These are phyloP conservation scores for Rynchops niger DNA, from an alignment of 2,113 vertebrate species.

Conservation along the genomic window DNA sequence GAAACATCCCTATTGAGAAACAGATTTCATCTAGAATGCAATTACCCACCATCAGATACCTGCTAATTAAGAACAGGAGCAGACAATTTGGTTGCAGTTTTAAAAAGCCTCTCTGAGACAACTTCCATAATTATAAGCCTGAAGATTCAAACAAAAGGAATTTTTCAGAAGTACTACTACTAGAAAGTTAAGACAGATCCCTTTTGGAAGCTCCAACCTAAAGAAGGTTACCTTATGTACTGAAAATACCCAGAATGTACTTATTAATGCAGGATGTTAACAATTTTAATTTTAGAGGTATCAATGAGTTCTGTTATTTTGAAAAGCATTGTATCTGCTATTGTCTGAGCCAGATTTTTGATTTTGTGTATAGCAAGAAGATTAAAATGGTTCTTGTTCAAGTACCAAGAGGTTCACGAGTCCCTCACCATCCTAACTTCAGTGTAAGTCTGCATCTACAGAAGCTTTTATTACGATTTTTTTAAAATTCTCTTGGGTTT, in stretches of 20 bases:
- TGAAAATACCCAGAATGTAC: background rate
- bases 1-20: background rate
- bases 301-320: background rate
- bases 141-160: background rate
- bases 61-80: background rate
- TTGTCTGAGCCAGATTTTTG: background rate
- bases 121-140: background rate
- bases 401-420: background rate
- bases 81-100: background rate
- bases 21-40: background rate
- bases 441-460: background rate
- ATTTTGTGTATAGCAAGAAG: background rate
- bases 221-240: background rate
- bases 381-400: background rate
- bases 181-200: background rate
- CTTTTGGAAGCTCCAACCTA: background rate
- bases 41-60: background rate
- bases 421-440: background rate
- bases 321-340: background rate
- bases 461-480: background rate
- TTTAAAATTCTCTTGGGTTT: background rate
- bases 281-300: background rate
- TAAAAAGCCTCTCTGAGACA: background rate
- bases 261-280: background rate
- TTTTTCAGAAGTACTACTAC: background rate